phyloP scores from a whole-genome alignment of 2,113 vertebrate genomes.

The Raphicerus campestris region DNA sequence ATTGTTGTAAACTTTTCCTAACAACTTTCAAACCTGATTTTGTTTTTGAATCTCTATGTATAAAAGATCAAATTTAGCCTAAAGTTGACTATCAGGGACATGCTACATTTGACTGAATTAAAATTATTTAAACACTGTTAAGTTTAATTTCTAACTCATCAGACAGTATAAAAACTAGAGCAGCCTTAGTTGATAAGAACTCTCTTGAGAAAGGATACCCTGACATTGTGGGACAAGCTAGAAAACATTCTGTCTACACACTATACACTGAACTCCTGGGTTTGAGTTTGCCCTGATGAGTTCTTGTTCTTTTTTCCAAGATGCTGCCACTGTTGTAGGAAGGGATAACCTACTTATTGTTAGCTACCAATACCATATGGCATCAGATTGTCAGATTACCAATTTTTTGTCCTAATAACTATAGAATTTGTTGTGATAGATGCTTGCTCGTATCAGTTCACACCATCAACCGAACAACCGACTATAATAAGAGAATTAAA shows the following conservation, averaged over 20 bases:
- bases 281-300: neutral
- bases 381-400: neutral
- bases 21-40: neutral
- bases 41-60: neutral
- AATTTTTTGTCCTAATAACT: neutral
- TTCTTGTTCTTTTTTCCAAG: neutral
- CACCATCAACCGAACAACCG: neutral
- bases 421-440: neutral
- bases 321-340: neutral
- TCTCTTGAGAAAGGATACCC: neutral
- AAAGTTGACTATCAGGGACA: neutral
- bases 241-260: neutral
- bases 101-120: neutral
- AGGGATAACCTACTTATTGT: neutral
- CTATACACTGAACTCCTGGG: neutral
- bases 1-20: neutral
- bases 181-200: neutral
- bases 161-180: neutral
- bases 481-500: neutral
- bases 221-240: neutral
- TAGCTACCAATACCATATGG: neutral
- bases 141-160: constrained; percentile 21
- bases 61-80: constrained; percentile 25
- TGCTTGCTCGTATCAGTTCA: neutral
- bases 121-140: neutral